These are phyloP conservation scores for Agriotes lineatus DNA, from an alignment of 2,888 invertebrate genomes.

Conservation along the genomic window DNA sequence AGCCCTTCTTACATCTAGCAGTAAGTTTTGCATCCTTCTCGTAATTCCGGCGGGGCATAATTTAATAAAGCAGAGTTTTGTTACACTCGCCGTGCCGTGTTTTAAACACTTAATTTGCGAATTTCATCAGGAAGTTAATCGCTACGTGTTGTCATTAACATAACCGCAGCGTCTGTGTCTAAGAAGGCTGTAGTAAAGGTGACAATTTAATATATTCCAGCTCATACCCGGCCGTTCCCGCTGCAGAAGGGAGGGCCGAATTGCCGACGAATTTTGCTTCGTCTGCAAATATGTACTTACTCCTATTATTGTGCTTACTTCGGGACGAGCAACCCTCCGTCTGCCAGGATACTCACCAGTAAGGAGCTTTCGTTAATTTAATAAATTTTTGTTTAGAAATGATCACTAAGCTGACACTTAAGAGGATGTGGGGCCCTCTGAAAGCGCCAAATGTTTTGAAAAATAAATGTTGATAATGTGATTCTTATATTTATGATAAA, in stretches of 20 bases:
- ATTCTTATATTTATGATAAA: too few relatives aligned
- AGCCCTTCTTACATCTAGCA: too few relatives aligned
- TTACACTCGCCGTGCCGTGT: slow-evolving; percentile 18
- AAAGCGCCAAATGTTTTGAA: too few relatives aligned
- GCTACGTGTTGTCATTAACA: slow-evolving; percentile 21
- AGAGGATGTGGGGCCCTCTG: too few relatives aligned
- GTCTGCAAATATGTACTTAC: slow-evolving; percentile 17
- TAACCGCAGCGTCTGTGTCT: slow-evolving; percentile 17
- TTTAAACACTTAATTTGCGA: slow-evolving; percentile 27
- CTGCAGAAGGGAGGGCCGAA: neutral
- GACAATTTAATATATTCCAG: slow-evolving; percentile 42
- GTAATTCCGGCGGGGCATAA: neutral
- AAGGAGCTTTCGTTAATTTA: too few relatives aligned
- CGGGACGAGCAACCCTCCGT: slow-evolving; percentile 2
- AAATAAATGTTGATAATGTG: too few relatives aligned
- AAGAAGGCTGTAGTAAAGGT: slow-evolving; percentile 30
- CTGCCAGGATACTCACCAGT: too few relatives aligned
- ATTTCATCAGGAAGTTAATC: slow-evolving; percentile 33
- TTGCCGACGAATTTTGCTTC: slow-evolving; percentile 12
- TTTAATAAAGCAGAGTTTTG: slow-evolving; percentile 25
- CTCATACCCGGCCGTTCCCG: slow-evolving; percentile 34
- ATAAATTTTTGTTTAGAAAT: too few relatives aligned
- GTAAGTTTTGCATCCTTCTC: too few relatives aligned
- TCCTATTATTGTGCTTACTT: slow-evolving; percentile 3
- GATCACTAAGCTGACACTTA: too few relatives aligned